A percentile compares a stretch with the other conserved stretches of the same genome.
phyloP scores from a whole-genome alignment of 1,140 invertebrate genomes.

The Eurosta solidaginis region DNA sequence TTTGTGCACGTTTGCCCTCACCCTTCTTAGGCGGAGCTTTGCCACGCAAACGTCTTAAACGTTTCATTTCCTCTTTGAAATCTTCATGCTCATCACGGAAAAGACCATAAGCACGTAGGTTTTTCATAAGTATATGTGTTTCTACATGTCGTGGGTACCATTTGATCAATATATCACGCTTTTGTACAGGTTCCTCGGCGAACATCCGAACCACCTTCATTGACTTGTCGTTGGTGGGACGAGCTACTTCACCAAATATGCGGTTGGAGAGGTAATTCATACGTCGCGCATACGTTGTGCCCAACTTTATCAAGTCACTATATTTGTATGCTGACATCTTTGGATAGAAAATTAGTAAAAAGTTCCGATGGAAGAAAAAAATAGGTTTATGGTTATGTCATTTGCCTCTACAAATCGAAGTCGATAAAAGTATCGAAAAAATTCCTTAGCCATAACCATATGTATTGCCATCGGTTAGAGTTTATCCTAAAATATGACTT shows the following conservation, averaged over 20 bases:
- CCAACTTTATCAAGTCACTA: constrained; percentile 68
- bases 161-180: constrained; percentile 73
- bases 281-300: constrained; percentile 78
- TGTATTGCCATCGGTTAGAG: no score
- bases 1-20: constrained; percentile 61
- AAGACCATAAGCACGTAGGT: constrained; percentile 76
- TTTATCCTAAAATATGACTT: no score
- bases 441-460: no score
- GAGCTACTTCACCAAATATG: constrained; percentile 88
- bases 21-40: constrained; percentile 70
- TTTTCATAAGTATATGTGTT: constrained; percentile 72
- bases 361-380: not conserved
- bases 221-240: constrained; percentile 72
- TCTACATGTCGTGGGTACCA: constrained; percentile 88
- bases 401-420: no score
- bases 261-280: constrained; percentile 86
- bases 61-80: constrained; percentile 87
- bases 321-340: constrained; percentile 65
- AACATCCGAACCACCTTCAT: constrained; percentile 85
- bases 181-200: constrained; percentile 74
- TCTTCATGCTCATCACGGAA: constrained; percentile 90
- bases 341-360: not conserved
- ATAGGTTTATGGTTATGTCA: not conserved
- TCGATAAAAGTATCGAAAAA: no score
- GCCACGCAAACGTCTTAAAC: constrained; percentile 76